Base-by-base conservation (phyloP, 2,888 invertebrate species). In the Diarsia rubi region DNA sequence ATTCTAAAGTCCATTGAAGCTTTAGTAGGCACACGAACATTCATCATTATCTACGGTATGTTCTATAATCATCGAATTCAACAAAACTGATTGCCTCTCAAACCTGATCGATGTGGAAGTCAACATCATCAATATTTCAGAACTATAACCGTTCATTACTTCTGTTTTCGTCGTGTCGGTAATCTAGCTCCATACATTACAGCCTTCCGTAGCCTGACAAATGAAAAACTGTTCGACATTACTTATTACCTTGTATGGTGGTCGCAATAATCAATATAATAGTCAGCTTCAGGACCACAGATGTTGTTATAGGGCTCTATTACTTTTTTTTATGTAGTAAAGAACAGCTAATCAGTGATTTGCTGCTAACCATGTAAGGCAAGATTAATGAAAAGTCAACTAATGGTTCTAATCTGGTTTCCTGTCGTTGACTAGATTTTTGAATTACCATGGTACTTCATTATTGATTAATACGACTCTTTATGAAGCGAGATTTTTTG, bases 161-260 rank as follows among this genome's bases (percentile, higher is more conserved):
- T 47, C 37, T 72, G 45, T 77, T 64, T 66, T 66, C 69, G 60
- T 69, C 62, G 45, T 59, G 83, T 70, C 44, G 47, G 57, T 72
- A 70, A 75, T 65, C 72, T 63, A 44, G 64, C 59, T 65, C 52
- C 59, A 78, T 75, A 69, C 52, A 73, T 73, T 27, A 75, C 70
- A 57, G n/a, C 60, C 69, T 64, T 49, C 67, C 65, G 37, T 66
- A 71, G 68, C 65, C 52, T 74, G 79, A 75, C 76, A 84, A 84
- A 75, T 86, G 82, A 85, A 75, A 77, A 81, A 85, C 70, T 77
- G 76, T 71, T 64, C 59, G 31, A 73, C 85, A 86, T 86, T 76
- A 81, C 75, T 78, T 73, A 76, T 73, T 71, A 31, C 73, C 86
- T 69, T 84, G 67, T 76, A 76, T 52, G 86, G 84, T 49, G 52